These are phyloP conservation scores for cat (Felis catus) DNA, from an alignment of 2,113 vertebrate genomes.

Conservation along the genomic window DNA sequence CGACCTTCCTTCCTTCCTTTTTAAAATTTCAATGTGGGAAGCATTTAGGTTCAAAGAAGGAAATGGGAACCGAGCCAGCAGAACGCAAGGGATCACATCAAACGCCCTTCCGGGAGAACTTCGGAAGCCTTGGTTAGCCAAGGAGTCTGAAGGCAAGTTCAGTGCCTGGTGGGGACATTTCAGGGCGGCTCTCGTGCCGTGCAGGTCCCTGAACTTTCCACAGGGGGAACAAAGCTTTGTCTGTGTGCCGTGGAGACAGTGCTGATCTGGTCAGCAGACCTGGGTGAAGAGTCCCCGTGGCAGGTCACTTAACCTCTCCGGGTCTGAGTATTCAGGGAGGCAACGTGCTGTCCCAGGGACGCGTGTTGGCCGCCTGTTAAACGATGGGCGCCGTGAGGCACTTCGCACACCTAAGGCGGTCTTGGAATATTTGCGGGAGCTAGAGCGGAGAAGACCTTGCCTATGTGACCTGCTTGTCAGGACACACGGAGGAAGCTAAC, in stretches of 20 bases:
- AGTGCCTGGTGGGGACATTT: fast-evolving
- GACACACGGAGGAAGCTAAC: fast-evolving
- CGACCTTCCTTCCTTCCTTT: background rate
- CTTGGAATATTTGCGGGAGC: too few relatives aligned
- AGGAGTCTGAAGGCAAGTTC: background rate
- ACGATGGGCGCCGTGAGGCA: fast-evolving
- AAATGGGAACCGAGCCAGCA: background rate
- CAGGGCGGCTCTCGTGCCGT: fast-evolving
- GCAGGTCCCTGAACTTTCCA: background rate
- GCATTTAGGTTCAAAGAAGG: background rate
- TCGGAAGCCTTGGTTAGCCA: fast-evolving
- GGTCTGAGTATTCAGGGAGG: background rate
- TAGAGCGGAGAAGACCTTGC: background rate
- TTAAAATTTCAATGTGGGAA: background rate
- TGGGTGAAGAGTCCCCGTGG: fast-evolving
- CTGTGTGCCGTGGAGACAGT: background rate
- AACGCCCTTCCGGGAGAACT: background rate
- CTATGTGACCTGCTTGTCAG: background rate
- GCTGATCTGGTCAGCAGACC: background rate
- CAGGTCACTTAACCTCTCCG: fast-evolving
- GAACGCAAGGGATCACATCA: background rate
- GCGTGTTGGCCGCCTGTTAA: fast-evolving
- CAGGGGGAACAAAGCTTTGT: too few relatives aligned
- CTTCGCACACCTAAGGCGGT: background rate
- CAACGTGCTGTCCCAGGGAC: fast-evolving